Percentiles rank a stretch among this genome's conserved stretches.
Evolutionary conservation across 2,797 vertebrate species (phyloP).

Genomic region (Nyctalus aviator): DNA sequence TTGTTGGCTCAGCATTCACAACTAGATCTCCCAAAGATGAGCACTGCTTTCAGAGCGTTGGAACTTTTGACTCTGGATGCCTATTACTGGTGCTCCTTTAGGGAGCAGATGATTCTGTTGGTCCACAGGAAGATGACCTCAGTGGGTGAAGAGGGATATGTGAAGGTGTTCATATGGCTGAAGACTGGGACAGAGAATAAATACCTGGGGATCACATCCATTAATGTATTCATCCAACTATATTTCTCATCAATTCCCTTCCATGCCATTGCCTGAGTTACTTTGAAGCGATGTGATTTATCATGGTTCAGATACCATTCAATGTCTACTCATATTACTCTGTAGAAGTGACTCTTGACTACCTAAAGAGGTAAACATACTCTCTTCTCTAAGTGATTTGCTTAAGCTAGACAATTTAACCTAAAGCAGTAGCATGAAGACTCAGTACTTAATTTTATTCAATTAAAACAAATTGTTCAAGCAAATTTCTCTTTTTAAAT

Average conservation of each 20-base stretch:
- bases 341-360: constrained; percentile 24
- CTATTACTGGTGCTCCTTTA: not conserved
- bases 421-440: not conserved
- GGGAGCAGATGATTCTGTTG: not conserved
- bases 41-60: not conserved
- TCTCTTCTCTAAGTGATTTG: not conserved
- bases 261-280: not conserved
- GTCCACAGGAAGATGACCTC: not conserved
- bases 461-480: constrained; percentile 53
- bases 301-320: not conserved
- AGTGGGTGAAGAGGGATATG: rapidly evolving
- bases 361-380: not conserved
- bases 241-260: constrained; percentile 5
- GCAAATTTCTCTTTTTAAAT: constrained; percentile 39
- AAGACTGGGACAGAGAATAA: not conserved
- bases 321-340: not conserved
- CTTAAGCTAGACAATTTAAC: constrained; percentile 16
- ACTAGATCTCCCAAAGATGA: not conserved
- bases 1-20: not conserved
- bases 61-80: not conserved
- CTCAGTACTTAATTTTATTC: constrained; percentile 24
- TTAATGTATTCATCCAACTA: not conserved
- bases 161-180: not conserved
- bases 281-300: not conserved
- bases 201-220: not conserved